Conservation (phyloP, 2,888 invertebrate genomes). For the Dilophus febrilis region DNA sequence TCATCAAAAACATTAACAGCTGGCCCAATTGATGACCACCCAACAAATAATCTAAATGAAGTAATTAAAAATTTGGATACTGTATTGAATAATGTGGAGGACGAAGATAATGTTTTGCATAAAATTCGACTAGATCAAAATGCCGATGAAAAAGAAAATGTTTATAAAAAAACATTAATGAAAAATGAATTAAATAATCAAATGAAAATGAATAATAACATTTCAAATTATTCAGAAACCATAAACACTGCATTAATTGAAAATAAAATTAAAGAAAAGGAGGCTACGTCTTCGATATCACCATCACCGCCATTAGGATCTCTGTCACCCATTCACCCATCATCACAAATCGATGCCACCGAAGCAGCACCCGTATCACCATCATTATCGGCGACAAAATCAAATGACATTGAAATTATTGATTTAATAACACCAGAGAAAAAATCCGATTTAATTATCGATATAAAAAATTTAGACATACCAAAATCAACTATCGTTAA, state of each 20-base stretch:
- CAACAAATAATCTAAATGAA: too few relatives aligned
- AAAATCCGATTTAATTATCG: conserved; percentile 18
- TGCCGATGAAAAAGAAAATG: conserved; percentile 25
- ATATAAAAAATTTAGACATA: conserved; percentile 20
- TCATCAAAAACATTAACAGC: conserved; percentile 11
- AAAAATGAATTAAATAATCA: conserved; percentile 28
- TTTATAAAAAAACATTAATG: conserved; percentile 14
- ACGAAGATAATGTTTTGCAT: too few relatives aligned
- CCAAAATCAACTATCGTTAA: conserved; percentile 18
- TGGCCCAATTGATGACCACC: conserved; percentile 18
- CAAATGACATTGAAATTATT: conserved; percentile 21
- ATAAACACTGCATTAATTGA: conserved; percentile 25
- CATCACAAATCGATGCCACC: too few relatives aligned
- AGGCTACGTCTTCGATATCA: too few relatives aligned
- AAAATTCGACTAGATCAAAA: conserved; percentile 2
- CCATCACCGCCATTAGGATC: too few relatives aligned
- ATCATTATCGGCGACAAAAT: conserved; percentile 11
- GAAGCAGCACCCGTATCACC: too few relatives aligned
- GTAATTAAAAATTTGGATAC: too few relatives aligned
- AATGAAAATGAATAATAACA: conserved; percentile 21
- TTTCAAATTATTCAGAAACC: conserved; percentile 13
- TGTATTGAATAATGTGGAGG: too few relatives aligned
- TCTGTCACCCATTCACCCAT: too few relatives aligned
- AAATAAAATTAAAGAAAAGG: conserved; percentile 11
- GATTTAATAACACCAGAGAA: conserved; percentile 28